Conservation (phyloP, 2,888 invertebrate genomes). For the Pseudanteris insignis region DNA sequence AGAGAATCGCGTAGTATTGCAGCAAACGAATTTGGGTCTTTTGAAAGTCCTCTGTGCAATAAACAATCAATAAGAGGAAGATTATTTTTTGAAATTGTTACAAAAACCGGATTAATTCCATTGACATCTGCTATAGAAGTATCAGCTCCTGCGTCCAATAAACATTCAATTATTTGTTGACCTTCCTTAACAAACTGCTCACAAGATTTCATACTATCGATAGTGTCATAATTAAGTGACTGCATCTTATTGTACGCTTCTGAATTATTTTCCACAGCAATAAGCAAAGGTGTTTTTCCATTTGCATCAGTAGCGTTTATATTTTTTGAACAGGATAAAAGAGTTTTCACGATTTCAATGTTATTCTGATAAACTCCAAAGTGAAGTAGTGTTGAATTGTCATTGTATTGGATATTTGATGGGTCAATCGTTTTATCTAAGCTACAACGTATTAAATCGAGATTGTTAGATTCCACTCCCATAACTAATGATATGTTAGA, state of each 20-base stretch:
- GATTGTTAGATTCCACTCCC: slow-evolving; percentile 9
- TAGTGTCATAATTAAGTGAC: not conserved
- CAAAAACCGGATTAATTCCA: slow-evolving; percentile 1
- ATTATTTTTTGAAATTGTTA: slow-evolving; percentile 13
- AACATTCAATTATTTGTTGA: slow-evolving; percentile 14
- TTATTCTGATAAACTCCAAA: slow-evolving; percentile 12
- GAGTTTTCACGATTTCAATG: slow-evolving; percentile 9
- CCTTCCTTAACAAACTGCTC: slow-evolving; percentile 7
- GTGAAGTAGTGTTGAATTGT: slow-evolving; percentile 17
- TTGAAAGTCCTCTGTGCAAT: slow-evolving; percentile 6
- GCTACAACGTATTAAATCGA: slow-evolving; percentile 10
- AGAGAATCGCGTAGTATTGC: slow-evolving; percentile 4
- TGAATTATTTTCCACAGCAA: slow-evolving; percentile 20
- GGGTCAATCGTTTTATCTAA: slow-evolving; percentile 7
- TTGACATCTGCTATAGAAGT: not conserved
- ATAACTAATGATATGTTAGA: not conserved
- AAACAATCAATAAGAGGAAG: slow-evolving; percentile 13
- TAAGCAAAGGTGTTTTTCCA: slow-evolving; percentile 21
- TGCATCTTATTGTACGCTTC: slow-evolving; percentile 13
- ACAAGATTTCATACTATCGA: not conserved
- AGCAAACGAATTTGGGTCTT: slow-evolving; percentile 15
- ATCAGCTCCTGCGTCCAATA: slow-evolving; percentile 17
- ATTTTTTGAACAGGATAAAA: slow-evolving; percentile 11
- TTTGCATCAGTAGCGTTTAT: slow-evolving; percentile 4
- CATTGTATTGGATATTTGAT: slow-evolving; percentile 9